Evolutionary conservation across 2,797 vertebrate species (phyloP).

Genomic region (Alauda arvensis): DNA sequence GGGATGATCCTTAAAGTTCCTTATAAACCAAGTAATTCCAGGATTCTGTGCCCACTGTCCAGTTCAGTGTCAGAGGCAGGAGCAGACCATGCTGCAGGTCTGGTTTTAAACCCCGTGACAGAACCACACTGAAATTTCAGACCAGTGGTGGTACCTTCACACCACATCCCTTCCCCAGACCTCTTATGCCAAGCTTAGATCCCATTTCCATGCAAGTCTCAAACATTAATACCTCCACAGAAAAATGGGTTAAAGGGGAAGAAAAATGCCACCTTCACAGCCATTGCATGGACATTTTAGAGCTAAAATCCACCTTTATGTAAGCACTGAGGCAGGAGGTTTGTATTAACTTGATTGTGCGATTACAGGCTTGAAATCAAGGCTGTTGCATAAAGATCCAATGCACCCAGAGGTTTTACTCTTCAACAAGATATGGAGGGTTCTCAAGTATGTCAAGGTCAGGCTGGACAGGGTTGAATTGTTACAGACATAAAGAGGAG

Average conservation of each 20-base stretch:
- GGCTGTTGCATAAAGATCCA: background rate
- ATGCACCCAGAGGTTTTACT: background rate
- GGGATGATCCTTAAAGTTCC: background rate
- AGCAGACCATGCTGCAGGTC: background rate
- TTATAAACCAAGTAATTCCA: background rate
- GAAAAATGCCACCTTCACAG: background rate
- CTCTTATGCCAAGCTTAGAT: background rate
- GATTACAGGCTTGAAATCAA: background rate
- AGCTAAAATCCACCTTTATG: background rate
- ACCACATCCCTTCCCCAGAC: background rate
- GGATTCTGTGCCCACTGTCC: background rate
- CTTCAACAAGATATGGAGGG: background rate
- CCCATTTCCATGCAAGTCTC: background rate
- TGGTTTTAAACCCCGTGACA: background rate
- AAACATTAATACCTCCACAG: accelerated
- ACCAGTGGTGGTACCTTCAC: accelerated
- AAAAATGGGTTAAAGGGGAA: accelerated
- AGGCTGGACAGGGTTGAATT: background rate
- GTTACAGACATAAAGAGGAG: background rate
- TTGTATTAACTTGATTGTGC: background rate
- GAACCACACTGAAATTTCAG: background rate
- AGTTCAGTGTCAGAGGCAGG: background rate
- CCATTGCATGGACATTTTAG: accelerated
- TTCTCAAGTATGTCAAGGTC: background rate
- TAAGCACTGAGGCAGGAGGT: background rate